Percentiles rank a stretch among this genome's conserved stretches.
Conservation (phyloP, 2,888 invertebrate species). For the Metellina segmentata region DNA sequence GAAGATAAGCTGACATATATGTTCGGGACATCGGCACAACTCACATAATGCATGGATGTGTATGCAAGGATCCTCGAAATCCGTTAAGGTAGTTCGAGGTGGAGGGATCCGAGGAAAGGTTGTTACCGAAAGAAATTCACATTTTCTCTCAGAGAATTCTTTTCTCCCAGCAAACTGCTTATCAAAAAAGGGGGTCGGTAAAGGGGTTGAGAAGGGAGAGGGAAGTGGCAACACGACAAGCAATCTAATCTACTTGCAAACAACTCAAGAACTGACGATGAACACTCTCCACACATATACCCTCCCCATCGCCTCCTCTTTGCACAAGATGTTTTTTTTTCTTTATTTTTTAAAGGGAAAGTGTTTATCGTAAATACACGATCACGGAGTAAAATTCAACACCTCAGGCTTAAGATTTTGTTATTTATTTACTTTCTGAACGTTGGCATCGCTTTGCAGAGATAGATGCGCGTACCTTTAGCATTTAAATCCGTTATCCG, state of each 20-base stretch:
- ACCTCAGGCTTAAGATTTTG: slow-evolving; percentile 52
- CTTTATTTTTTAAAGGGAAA: slow-evolving; percentile 1
- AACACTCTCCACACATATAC: neutral
- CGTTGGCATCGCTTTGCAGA: neutral
- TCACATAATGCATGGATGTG: slow-evolving; percentile 21
- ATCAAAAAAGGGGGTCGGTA: slow-evolving; percentile 36
- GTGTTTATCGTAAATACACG: slow-evolving; percentile 61
- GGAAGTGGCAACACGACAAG: slow-evolving; percentile 10
- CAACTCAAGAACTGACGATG: slow-evolving; percentile 55
- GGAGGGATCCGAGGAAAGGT: neutral
- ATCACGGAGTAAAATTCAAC: slow-evolving; percentile 58
- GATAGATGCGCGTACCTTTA: neutral
- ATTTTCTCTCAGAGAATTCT: slow-evolving; percentile 29
- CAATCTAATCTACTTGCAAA: slow-evolving; percentile 64
- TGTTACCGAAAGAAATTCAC: slow-evolving; percentile 11
- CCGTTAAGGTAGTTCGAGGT: slow-evolving; percentile 18
- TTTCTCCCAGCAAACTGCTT: slow-evolving; percentile 53
- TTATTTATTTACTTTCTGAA: slow-evolving; percentile 12
- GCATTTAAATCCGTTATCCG: slow-evolving; percentile 25
- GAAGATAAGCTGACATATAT: slow-evolving; percentile 43
- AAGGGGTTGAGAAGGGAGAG: too few relatives aligned
- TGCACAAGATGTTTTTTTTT: slow-evolving; percentile 9
- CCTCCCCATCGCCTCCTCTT: neutral
- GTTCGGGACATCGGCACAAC: slow-evolving; percentile 3
- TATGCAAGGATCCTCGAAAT: slow-evolving; percentile 8